Evolutionary conservation across 2,797 vertebrate genomes (phyloP).

Genomic region (Alouatta caraya): DNA sequence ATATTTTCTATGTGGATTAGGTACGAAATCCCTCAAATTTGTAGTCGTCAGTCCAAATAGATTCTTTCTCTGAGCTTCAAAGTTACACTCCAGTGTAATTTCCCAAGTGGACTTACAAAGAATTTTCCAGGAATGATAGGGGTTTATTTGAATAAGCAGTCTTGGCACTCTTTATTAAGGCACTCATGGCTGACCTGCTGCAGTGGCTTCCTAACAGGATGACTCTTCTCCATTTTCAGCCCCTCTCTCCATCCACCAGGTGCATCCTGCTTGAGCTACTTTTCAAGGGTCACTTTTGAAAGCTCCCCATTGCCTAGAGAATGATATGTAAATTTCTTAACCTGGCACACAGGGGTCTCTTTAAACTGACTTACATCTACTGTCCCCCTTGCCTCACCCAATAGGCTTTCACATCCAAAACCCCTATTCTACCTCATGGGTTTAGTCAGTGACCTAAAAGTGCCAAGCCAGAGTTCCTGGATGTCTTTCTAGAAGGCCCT

Average conservation of each 20-base stretch:
- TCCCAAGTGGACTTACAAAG: conserved; percentile 16
- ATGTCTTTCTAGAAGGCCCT: neutral
- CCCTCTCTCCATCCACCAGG: neutral
- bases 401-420: neutral
- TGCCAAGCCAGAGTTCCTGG: neutral
- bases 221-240: neutral
- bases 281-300: neutral
- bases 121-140: neutral
- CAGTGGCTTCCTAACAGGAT: neutral
- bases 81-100: neutral
- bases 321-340: neutral
- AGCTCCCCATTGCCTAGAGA: neutral
- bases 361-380: neutral
- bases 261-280: neutral
- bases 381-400: neutral
- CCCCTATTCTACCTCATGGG: neutral
- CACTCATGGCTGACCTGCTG: neutral
- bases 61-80: conserved; percentile 32
- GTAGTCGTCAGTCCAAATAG: neutral
- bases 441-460: neutral
- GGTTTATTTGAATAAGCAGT: conserved; percentile 21
- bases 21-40: conserved; percentile 3
- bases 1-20: neutral
- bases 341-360: neutral
- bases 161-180: neutral